These are phyloP conservation scores for Atta texana DNA, from an alignment of 1,140 invertebrate genomes.

Conservation along the genomic window DNA sequence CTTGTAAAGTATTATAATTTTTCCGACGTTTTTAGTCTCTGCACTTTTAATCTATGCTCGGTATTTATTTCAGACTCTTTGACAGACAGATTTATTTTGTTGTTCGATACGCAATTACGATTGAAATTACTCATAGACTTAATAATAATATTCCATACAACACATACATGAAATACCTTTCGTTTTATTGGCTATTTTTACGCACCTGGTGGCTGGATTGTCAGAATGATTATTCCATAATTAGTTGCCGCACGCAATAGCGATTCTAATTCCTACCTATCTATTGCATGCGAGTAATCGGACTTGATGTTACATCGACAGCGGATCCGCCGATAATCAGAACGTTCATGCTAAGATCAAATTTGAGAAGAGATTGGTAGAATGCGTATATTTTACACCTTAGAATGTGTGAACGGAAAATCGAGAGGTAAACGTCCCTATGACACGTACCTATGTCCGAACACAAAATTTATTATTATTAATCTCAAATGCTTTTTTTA, in stretches of 20 bases:
- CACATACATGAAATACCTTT: not conserved
- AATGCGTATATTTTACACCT: not conserved
- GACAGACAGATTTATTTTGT: not conserved
- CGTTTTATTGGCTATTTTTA: not conserved
- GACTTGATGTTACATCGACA: not conserved
- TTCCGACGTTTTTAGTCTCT: not conserved
- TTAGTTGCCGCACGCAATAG: slow-evolving; percentile 36
- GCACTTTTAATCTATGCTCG: not conserved
- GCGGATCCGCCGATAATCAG: slow-evolving; percentile 11
- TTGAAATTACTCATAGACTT: slow-evolving; percentile 1
- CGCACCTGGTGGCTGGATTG: not conserved
- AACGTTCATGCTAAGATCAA: not conserved
- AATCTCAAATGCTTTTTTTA: too few relatives aligned
- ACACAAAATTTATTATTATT: too few relatives aligned
- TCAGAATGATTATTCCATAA: slow-evolving; percentile 30
- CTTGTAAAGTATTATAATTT: not conserved
- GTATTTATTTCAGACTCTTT: not conserved
- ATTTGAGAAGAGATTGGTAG: not conserved
- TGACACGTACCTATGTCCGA: too few relatives aligned
- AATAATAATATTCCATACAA: not conserved
- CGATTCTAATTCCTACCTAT: slow-evolving; percentile 37
- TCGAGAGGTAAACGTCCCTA: not conserved
- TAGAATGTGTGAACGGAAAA: not conserved
- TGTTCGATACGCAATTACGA: not conserved
- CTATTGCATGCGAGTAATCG: slow-evolving; percentile 1